Conservation (phyloP, 2,113 vertebrate species). For the Neomonachus schauinslandi region DNA sequence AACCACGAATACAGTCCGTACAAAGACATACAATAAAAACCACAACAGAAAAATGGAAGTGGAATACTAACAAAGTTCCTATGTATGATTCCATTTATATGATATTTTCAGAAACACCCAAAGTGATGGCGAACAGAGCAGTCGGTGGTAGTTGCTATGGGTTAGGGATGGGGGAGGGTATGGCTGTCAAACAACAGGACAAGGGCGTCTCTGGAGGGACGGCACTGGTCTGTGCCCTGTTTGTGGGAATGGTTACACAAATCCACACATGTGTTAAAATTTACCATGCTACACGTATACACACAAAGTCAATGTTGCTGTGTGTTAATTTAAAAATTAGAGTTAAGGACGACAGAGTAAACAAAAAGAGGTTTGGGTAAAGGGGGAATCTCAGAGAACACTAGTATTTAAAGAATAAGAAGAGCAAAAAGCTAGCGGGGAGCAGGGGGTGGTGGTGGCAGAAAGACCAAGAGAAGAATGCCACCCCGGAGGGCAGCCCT, state of each 20-base stretch:
- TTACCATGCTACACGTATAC: neutral
- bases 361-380: neutral
- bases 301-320: neutral
- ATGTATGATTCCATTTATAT: neutral
- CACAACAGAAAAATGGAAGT: neutral
- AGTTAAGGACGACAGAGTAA: neutral
- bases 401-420: neutral
- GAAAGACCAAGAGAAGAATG: neutral
- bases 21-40: neutral
- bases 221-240: neutral
- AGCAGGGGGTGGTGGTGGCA: neutral
- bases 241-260: neutral
- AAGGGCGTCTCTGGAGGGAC: neutral
- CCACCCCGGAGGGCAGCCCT: neutral
- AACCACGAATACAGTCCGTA: neutral
- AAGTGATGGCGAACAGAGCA: neutral
- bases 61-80: neutral
- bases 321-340: neutral
- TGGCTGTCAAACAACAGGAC: neutral
- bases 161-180: too few species aligned
- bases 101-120: neutral
- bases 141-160: neutral
- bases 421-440: neutral
- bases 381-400: neutral
- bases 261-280: neutral